Evolutionary conservation across 2,888 invertebrate species (phyloP).

Genomic region (Lepidochrysops patricia): DNA sequence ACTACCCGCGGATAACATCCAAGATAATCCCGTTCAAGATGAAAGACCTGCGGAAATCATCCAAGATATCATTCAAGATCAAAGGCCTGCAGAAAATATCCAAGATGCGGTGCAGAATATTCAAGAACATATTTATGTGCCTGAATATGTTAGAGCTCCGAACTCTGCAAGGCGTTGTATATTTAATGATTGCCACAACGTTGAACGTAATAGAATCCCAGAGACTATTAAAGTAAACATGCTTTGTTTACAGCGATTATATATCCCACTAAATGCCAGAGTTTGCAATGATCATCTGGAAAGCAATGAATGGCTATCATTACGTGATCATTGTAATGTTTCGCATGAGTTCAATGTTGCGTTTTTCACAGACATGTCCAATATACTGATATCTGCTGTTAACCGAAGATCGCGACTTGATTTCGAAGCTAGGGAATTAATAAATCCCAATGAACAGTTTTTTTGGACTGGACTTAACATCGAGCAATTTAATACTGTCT

Average conservation of each 20-base stretch:
- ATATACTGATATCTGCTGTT: not conserved
- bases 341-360: not conserved
- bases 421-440: not conserved
- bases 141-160: not conserved
- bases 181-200: constrained; percentile 1
- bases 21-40: no score
- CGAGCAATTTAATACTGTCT: constrained; percentile 18
- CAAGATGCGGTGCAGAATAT: no score
- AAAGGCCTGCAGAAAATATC: no score
- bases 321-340: not conserved
- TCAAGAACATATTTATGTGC: constrained; percentile 16
- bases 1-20: no score
- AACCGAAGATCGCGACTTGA: not conserved
- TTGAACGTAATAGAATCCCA: not conserved
- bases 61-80: no score
- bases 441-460: not conserved
- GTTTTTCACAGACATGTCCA: not conserved
- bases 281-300: not conserved
- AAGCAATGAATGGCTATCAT: not conserved
- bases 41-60: no score
- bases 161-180: not conserved
- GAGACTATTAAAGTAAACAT: not conserved
- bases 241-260: not conserved
- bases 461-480: constrained; percentile 1
- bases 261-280: not conserved